These are phyloP conservation scores for Wasmannia auropunctata DNA, from an alignment of 1,140 invertebrate genomes.

Conservation along the genomic window DNA sequence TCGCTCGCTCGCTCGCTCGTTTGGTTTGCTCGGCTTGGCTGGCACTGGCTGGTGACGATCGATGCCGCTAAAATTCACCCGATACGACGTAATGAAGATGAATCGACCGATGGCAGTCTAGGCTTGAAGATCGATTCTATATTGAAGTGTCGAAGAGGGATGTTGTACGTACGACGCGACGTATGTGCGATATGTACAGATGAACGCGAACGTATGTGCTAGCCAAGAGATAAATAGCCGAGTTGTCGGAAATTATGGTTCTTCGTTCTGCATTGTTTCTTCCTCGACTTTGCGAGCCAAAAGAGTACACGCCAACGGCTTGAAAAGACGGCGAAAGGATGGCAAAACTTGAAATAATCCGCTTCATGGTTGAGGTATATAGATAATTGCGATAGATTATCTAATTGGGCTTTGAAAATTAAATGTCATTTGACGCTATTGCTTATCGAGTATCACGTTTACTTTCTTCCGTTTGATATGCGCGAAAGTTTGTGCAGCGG, in stretches of 20 bases:
- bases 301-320: background rate
- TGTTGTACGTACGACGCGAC: background rate
- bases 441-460: background rate
- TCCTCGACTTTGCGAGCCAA: background rate
- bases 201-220: conserved; percentile 39
- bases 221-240: conserved; percentile 20
- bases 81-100: conserved; percentile 53
- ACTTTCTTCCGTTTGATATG: background rate
- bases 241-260: conserved; percentile 9
- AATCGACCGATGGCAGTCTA: conserved; percentile 48
- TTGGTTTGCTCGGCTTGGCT: background rate
- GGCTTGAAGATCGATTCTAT: background rate
- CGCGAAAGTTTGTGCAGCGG: background rate
- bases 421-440: background rate
- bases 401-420: background rate
- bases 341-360: background rate
- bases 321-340: background rate
- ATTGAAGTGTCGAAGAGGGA: background rate
- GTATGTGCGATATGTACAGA: conserved; percentile 43
- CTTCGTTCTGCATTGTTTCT: background rate
- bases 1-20: background rate
- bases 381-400: background rate
- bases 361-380: background rate
- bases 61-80: conserved; percentile 51
- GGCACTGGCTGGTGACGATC: conserved; percentile 39